A percentile compares a stretch with the other conserved stretches of the same genome.
phyloP scores from a whole-genome alignment of 2,888 invertebrate genomes.

The Cephus spinipes region DNA sequence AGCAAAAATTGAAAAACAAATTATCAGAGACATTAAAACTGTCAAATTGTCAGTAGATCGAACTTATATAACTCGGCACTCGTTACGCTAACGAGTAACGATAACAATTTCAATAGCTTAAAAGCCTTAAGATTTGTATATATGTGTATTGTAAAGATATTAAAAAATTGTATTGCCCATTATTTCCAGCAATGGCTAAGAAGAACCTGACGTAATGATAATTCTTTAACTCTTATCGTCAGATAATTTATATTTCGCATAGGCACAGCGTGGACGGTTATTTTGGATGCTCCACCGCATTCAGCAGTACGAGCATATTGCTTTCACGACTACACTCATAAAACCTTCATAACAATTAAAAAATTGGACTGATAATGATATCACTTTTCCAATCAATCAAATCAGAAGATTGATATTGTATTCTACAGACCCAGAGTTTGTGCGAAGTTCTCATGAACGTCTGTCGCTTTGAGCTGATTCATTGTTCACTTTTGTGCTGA shows the following conservation, averaged over 20 bases:
- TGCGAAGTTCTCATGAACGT: neutral
- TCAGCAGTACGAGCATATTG: neutral
- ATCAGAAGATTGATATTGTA: neutral
- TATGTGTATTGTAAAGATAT: neutral
- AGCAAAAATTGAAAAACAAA: neutral
- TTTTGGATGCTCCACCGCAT: slow-evolving; percentile 16
- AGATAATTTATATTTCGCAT: slow-evolving; percentile 13
- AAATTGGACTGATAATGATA: neutral
- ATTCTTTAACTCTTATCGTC: neutral
- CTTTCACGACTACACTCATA: neutral
- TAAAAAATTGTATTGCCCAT: neutral
- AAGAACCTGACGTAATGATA: slow-evolving; percentile 6
- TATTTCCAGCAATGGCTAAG: neutral
- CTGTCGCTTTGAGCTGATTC: neutral
- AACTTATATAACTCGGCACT: neutral
- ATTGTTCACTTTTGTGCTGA: slow-evolving; percentile 21
- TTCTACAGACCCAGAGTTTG: neutral
- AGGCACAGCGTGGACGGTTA: slow-evolving; percentile 51
- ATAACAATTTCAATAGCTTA: slow-evolving; percentile 13
- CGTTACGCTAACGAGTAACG: neutral
- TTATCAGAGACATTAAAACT: neutral
- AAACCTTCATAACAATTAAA: neutral
- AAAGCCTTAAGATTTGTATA: slow-evolving; percentile 12
- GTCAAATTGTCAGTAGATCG: neutral
- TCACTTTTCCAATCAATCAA: neutral